Evolutionary conservation across 2,113 vertebrate species (phyloP).

Genomic region (Cyanocitta stelleri): DNA sequence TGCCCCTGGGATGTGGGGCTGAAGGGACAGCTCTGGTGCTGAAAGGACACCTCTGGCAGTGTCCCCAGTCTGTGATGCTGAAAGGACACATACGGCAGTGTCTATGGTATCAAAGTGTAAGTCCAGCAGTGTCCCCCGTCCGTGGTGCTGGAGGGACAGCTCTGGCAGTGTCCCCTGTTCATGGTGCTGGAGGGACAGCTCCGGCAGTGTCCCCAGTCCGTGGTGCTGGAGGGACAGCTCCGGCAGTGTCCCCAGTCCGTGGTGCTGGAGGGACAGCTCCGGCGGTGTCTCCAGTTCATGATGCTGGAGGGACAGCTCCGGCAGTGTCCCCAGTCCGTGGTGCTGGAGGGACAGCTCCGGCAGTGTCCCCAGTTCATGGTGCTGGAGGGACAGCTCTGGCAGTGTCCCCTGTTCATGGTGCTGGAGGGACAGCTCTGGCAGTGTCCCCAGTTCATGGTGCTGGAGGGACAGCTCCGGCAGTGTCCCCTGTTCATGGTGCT

Average conservation of each 20-base stretch:
- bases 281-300: accelerated
- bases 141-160: accelerated
- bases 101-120: not conserved
- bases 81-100: not conserved
- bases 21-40: not conserved
- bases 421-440: not conserved
- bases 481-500: accelerated
- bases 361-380: not conserved
- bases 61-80: not conserved
- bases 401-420: accelerated
- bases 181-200: too few relatives aligned
- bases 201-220: accelerated
- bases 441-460: accelerated
- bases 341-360: not conserved
- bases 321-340: not conserved
- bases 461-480: not conserved
- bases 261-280: not conserved
- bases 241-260: accelerated
- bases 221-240: not conserved
- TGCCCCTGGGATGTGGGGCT: not conserved
- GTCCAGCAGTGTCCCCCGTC: not conserved
- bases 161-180: too few relatives aligned
- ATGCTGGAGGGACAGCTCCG: not conserved
- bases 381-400: not conserved
- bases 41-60: not conserved